A percentile compares a stretch with the other conserved stretches of the same genome.
Conservation (phyloP, 2,888 invertebrate species). For the Tortrix viridana region DNA sequence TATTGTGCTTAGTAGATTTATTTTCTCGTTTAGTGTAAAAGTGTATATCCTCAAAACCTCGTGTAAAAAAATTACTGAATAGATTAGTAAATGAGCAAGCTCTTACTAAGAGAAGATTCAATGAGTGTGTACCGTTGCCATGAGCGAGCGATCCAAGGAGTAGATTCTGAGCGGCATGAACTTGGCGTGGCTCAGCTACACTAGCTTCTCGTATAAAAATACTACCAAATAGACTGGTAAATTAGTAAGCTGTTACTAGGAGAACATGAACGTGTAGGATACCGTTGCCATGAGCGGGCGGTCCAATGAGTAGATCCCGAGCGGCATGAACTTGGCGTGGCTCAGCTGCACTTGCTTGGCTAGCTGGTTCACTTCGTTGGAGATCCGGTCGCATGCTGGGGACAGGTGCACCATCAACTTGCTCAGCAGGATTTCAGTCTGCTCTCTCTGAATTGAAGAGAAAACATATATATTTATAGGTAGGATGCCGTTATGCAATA, state of each 20-base stretch:
- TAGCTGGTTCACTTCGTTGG: conserved; percentile 58
- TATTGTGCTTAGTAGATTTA: no score
- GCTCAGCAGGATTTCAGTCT: conserved; percentile 18
- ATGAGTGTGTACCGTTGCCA: conserved; percentile 21
- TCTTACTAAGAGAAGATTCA: not conserved
- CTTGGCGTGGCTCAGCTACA: conserved; percentile 61
- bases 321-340: conserved; percentile 63
- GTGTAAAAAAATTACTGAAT: no score
- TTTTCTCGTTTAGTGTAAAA: no score
- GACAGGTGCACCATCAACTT: conserved; percentile 20
- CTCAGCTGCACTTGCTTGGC: conserved; percentile 64
- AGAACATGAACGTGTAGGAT: not conserved
- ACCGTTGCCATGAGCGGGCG: conserved; percentile 51
- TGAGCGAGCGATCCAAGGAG: conserved; percentile 58
- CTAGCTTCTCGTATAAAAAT: no score
- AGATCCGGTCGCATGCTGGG: conserved; percentile 11
- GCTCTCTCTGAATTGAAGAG: conserved; percentile 10
- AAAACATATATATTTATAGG: no score
- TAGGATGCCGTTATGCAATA: no score
- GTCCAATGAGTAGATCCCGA: conserved; percentile 59
- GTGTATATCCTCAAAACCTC: not conserved
- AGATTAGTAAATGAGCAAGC: no score
- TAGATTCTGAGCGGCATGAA: conserved; percentile 66
- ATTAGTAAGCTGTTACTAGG: not conserved
- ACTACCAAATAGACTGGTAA: no score